Evolutionary conservation across 2,888 invertebrate species (phyloP).

Genomic region (Colostygia pectinataria): DNA sequence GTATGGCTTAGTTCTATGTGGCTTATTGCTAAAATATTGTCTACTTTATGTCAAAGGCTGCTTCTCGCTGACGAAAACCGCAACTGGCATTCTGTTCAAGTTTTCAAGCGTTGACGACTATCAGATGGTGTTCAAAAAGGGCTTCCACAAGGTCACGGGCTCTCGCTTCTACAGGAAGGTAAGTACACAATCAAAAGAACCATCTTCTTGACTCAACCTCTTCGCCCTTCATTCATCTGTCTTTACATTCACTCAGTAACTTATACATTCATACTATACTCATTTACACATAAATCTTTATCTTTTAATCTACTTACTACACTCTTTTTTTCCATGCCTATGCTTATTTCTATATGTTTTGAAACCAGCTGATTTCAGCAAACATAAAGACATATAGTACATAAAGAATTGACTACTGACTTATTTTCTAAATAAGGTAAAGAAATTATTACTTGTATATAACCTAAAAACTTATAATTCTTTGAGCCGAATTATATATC

Average conservation of each 20-base stretch:
- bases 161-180: slow-evolving; percentile 94
- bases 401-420: no score
- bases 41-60: slow-evolving; percentile 76
- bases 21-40: neutral
- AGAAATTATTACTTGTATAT: no score
- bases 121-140: slow-evolving; percentile 93
- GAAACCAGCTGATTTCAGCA: no score
- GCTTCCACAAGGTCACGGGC: slow-evolving; percentile 93
- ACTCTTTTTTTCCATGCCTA: slow-evolving; percentile 5
- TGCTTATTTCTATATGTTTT: neutral
- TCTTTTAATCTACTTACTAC: neutral
- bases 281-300: neutral
- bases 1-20: no score
- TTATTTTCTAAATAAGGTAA: no score
- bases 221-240: slow-evolving; percentile 49
- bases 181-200: slow-evolving; percentile 34
- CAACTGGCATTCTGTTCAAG: slow-evolving; percentile 94
- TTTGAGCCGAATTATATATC: no score
- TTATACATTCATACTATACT: neutral
- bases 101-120: slow-evolving; percentile 94
- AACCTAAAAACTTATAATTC: no score
- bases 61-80: slow-evolving; percentile 93
- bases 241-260: slow-evolving; percentile 17
- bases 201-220: slow-evolving; percentile 35
- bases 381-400: no score